Evolutionary conservation across 2,888 invertebrate species (phyloP).

Genomic region (Spodoptera picta): DNA sequence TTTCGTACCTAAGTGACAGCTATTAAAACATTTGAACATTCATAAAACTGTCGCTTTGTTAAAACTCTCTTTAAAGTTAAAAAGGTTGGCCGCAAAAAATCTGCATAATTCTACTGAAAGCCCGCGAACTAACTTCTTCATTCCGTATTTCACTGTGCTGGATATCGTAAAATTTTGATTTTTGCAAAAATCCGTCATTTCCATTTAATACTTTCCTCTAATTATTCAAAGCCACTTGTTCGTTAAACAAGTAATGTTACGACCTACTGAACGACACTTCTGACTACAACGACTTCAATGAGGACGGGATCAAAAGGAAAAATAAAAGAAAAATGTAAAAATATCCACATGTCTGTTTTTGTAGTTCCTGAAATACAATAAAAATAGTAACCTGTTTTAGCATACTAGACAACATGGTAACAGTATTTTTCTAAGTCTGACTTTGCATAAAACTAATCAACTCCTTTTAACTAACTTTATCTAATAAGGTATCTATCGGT

Average conservation of each 20-base stretch:
- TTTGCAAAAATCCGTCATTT: neutral
- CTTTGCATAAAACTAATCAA: too few relatives aligned
- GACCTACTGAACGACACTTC: constrained; percentile 12
- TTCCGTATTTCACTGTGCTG: constrained; percentile 2
- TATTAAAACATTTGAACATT: constrained; percentile 15
- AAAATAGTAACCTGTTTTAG: constrained; percentile 1
- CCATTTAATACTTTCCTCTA: neutral
- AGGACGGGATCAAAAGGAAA: constrained; percentile 22
- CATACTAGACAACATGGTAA: constrained; percentile 4
- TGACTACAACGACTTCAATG: constrained; percentile 12
- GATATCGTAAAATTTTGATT: neutral
- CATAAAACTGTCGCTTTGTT: constrained; percentile 11
- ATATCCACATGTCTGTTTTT: constrained; percentile 14
- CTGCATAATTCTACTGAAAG: neutral
- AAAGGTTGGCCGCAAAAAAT: constrained; percentile 6
- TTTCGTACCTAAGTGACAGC: constrained; percentile 14
- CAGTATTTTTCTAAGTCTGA: neutral
- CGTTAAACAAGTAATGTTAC: constrained; percentile 11
- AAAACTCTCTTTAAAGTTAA: neutral
- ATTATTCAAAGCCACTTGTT: constrained; percentile 9
- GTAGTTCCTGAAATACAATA: too few relatives aligned
- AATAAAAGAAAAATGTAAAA: constrained; percentile 28
- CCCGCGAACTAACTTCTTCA: neutral
- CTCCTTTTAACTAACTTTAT: too few relatives aligned
- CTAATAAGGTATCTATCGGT: too few relatives aligned